These are phyloP conservation scores for Tinamus major DNA, from an alignment of 2,797 vertebrate genomes.

Conservation along the genomic window DNA sequence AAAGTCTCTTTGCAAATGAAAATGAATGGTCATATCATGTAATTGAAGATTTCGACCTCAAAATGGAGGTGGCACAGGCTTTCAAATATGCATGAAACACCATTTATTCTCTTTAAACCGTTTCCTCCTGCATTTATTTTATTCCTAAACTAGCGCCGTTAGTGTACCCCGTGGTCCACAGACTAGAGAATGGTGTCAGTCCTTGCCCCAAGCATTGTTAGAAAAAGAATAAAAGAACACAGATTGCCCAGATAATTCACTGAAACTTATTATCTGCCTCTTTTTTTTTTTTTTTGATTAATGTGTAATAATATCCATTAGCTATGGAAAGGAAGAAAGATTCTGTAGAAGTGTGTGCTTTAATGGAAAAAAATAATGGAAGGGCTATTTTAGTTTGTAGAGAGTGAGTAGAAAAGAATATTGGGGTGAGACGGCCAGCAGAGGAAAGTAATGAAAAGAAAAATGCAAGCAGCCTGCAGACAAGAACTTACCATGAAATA, in stretches of 20 bases:
- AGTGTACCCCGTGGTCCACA: not conserved
- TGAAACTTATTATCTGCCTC: slow-evolving; percentile 1
- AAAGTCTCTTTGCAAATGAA: slow-evolving; percentile 31
- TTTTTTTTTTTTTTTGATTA: not conserved
- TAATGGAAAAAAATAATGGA: not conserved
- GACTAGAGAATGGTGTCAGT: not conserved
- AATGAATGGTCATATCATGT: not conserved
- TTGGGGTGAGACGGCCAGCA: not conserved
- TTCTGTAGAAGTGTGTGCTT: not conserved
- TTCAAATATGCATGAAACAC: not conserved
- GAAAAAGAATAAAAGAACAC: not conserved
- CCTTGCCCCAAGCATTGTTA: not conserved
- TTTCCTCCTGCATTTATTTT: not conserved
- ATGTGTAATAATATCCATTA: not conserved
- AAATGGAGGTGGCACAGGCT: not conserved
- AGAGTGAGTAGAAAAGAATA: not conserved
- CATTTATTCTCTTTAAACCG: not conserved
- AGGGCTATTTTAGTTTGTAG: not conserved
- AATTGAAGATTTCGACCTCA: slow-evolving; percentile 8
- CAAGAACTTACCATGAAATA: not conserved
- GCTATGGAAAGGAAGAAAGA: not conserved
- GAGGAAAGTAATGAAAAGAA: not conserved
- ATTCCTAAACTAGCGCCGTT: not conserved
- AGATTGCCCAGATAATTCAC: not conserved
- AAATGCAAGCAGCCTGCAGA: not conserved